Base-by-base conservation (phyloP, 2,113 vertebrate genomes). In the Beaufortia kweichowensis region DNA sequence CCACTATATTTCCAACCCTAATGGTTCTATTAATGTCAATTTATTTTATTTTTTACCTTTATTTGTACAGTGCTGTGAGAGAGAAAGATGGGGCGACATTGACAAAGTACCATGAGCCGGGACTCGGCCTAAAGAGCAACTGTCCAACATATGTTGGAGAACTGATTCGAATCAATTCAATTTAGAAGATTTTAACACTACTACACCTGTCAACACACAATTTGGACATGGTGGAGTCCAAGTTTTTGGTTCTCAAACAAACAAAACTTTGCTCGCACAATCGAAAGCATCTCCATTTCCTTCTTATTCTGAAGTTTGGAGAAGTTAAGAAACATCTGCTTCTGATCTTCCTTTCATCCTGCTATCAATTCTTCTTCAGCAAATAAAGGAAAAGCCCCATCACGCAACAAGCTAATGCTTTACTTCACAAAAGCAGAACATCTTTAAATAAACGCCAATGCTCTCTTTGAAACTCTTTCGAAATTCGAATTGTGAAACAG, bases 401-500 rank as follows among this genome's bases (percentile, higher is more conserved):
- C 75, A 63, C 28, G 29, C 70, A 41, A 24, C 11, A 50, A 69
- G 48, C 31, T 50, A 70, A 12, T 73, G 66, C 12, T 28, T 31
- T 29, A 29, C 28, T 11, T 0, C 1, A 65, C 41, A 78, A 82
- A 82, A 82, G 80, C 67, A 41, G 80, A 82, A 81, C 62, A 1
- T 71, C 26, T 71, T 39, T 56, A 43, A 78, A 75, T 70, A 75
- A 75, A 82, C 50, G 80, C 12, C 5, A 9, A 3, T 21, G 59
- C 62, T 62, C 33, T 78, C 77, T 75, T 35, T 79, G 59, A 73
- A 69, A 78, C 48, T 81, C 59, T 82, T 75, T 75, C 74, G 81
- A 79, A 82, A 82, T 3, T 39, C 10, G 69, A 46, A 50, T 82
- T 76, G 81, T 72, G 77, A 76, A 82, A 82, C 7, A 57, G 28